phyloP scores from a whole-genome alignment of 2,113 vertebrate species.

The Sardina pilchardus region DNA sequence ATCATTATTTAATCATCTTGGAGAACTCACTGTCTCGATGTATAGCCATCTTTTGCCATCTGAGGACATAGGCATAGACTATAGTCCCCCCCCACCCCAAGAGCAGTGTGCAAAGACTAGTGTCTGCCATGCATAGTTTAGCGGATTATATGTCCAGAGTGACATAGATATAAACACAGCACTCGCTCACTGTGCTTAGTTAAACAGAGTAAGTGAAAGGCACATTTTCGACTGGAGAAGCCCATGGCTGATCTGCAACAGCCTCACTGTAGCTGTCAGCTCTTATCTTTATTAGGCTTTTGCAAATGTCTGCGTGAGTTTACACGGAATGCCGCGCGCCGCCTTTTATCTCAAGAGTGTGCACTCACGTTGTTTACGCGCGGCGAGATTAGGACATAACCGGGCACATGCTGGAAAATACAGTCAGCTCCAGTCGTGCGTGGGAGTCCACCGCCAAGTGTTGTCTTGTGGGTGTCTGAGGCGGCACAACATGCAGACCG shows the following conservation, averaged over 20 bases:
- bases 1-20: constrained; percentile 12
- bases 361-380: constrained; percentile 79
- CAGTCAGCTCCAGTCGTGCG: background rate
- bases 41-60: constrained; percentile 24
- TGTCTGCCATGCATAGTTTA: constrained; percentile 53
- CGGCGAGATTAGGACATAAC: constrained; percentile 48
- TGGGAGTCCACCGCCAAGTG: background rate
- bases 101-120: constrained; percentile 31
- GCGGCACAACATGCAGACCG: background rate
- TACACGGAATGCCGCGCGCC: constrained; percentile 66
- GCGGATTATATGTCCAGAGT: constrained; percentile 54
- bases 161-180: constrained; percentile 58
- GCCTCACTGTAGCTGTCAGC: constrained; percentile 69
- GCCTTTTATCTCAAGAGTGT: constrained; percentile 79
- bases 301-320: constrained; percentile 81
- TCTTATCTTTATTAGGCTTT: constrained; percentile 93
- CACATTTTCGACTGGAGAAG: constrained; percentile 63
- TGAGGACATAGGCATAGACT: constrained; percentile 18
- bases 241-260: constrained; percentile 63
- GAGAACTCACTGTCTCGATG: background rate
- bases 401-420: background rate
- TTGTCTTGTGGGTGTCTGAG: constrained; percentile 20
- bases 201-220: constrained; percentile 62
- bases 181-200: constrained; percentile 52
- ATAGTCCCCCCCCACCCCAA: background rate